phyloP scores from a whole-genome alignment of 2,113 vertebrate genomes.

The Mus pahari region DNA sequence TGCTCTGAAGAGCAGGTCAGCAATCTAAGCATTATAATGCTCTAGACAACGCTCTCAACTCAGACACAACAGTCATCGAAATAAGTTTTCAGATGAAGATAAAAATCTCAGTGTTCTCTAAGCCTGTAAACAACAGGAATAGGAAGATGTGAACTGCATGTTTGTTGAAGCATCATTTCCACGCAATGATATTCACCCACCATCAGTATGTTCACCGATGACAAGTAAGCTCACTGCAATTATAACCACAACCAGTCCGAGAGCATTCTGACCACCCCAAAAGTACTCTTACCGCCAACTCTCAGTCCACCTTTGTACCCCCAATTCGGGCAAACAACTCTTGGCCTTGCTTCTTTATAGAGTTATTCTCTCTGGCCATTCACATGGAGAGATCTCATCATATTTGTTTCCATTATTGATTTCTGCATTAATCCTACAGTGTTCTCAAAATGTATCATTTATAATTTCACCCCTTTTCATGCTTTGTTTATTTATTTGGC shows the following conservation, averaged over 20 bases:
- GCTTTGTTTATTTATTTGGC: background rate
- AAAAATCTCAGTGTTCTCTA: background rate
- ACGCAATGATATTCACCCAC: background rate
- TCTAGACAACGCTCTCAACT: background rate
- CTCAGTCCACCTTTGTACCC: background rate
- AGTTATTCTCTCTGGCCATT: background rate
- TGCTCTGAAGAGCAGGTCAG: background rate
- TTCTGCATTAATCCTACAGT: background rate
- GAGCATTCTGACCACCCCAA: background rate
- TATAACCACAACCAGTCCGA: background rate
- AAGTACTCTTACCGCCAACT: background rate
- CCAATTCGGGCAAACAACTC: background rate
- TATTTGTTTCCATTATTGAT: background rate
- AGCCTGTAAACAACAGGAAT: background rate
- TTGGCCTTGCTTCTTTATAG: background rate
- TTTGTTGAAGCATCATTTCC: background rate
- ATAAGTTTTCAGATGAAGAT: background rate
- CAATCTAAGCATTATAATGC: background rate
- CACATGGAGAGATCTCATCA: background rate
- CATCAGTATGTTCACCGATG: background rate
- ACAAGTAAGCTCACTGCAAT: conserved; percentile 12
- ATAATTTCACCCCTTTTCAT: background rate
- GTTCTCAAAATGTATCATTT: background rate
- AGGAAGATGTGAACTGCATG: background rate
- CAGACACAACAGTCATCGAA: background rate